Percentiles rank a stretch among this genome's conserved stretches.
phyloP scores from a whole-genome alignment of 2,113 vertebrate genomes.

The Peromyscus polionotus region DNA sequence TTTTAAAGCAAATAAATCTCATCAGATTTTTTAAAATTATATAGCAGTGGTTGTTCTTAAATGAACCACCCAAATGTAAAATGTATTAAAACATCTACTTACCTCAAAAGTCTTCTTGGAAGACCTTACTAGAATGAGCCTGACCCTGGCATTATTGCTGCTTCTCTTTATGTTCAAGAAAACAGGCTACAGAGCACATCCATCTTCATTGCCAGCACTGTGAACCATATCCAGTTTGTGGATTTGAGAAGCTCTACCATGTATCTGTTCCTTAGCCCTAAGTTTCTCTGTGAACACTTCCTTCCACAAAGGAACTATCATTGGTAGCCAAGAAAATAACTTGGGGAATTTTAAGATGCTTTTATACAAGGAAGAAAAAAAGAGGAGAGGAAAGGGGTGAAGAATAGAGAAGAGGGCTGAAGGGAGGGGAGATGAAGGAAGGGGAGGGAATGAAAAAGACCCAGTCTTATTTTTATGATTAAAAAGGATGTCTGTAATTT shows the following conservation, averaged over 20 bases:
- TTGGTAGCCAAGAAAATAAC: neutral
- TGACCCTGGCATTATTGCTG: too few species aligned
- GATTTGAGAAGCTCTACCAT: neutral
- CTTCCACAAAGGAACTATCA: neutral
- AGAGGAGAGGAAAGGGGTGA: neutral
- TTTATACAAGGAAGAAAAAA: neutral
- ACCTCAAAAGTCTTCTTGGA: rapidly evolving
- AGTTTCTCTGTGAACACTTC: neutral
- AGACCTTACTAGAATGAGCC: neutral
- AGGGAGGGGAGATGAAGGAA: neutral
- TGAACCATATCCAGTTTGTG: neutral
- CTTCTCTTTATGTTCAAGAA: neutral
- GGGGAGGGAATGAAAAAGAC: neutral
- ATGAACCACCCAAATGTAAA: neutral
- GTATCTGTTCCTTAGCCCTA: neutral
- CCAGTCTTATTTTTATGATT: neutral
- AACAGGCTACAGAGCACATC: neutral
- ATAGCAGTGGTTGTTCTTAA: neutral
- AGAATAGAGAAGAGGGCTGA: neutral
- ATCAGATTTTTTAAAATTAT: neutral
- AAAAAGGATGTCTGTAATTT: neutral
- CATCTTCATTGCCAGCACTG: rapidly evolving
- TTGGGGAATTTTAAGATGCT: neutral
- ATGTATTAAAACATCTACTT: neutral
- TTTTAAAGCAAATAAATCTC: neutral